phyloP scores from a whole-genome alignment of 2,797 vertebrate genomes.

The Urocyon cinereoargenteus region DNA sequence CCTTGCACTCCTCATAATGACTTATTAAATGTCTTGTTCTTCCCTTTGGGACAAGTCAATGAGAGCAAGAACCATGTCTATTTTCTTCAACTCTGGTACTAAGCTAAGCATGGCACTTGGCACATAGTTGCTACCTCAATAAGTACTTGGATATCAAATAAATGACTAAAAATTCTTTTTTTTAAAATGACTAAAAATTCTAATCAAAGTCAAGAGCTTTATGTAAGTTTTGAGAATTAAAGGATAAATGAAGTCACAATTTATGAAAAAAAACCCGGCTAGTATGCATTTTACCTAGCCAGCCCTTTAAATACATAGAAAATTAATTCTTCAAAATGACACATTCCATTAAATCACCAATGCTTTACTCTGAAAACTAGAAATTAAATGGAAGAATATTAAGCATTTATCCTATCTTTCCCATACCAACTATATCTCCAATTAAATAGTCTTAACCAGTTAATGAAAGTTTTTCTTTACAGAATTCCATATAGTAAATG shows the following conservation, averaged over 20 bases:
- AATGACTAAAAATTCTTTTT: background rate
- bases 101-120: slow-evolving; percentile 1
- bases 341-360: slow-evolving; percentile 26
- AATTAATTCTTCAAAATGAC: slow-evolving; percentile 49
- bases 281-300: slow-evolving; percentile 12
- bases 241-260: slow-evolving; percentile 48
- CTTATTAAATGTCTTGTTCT: slow-evolving; percentile 29
- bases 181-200: background rate
- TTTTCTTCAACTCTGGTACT: background rate
- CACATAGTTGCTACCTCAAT: background rate
- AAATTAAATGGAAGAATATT: slow-evolving; percentile 15
- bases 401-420: slow-evolving; percentile 46
- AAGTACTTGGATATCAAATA: slow-evolving; percentile 56
- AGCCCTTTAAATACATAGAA: slow-evolving; percentile 41
- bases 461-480: slow-evolving; percentile 58
- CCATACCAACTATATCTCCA: slow-evolving; percentile 3
- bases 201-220: slow-evolving; percentile 48
- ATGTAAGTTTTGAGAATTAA: slow-evolving; percentile 28
- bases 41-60: background rate
- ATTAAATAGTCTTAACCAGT: background rate
- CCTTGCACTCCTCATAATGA: background rate
- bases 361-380: slow-evolving; percentile 30
- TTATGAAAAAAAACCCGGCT: background rate
- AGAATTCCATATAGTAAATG: slow-evolving; percentile 45
- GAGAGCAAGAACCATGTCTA: background rate